Base-by-base conservation (phyloP, 2,113 vertebrate genomes). In the Cacatua alba region DNA sequence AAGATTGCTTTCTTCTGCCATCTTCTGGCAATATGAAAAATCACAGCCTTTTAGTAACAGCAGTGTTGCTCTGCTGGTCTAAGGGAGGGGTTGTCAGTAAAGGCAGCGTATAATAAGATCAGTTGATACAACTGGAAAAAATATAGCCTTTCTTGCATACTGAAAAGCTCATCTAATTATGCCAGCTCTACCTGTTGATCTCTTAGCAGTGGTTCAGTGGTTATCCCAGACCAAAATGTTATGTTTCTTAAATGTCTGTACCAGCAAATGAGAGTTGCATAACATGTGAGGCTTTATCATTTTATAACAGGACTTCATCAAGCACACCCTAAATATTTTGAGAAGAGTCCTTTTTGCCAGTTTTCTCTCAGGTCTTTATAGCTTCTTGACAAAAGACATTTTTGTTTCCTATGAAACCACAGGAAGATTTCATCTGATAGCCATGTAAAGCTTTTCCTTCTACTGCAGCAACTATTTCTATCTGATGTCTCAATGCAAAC, bases 1-100 rank as follows among this genome's bases (percentile, higher is more conserved):
- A 93, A 86, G 35, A 23, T 93, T 93, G 95, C 62, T 96, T 95
- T 96, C 76, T 95, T 75, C 92, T 96, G 96, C 92, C 96, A 97
- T 95, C 95, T 94, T 71, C 94, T 96, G 96, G 96, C 72, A 57
- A 77, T 17, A 68, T 2, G 43, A 86, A 86, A 93, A 92, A 92
- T 80, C 78, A 79, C 95, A 71, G 80, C 4, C 5, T 62, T 82
- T 69, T 44, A 29, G 43, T 5, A 9, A 17, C 46, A 6, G 67
- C 49, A 7, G 46, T 4, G 20, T 24, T 29, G 67, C 82, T 63
- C 28, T 7, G 8, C 82, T 67, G 44, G 31, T 63, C 6, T 39
- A 31, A 71, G 18, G 46, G n/a, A 46, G 41, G 48, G 19, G 8
- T 1, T 81, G 48, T 60, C 48, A 64, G 48, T 31, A 57, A 51